These are phyloP conservation scores for Sakesphorus luctuosus DNA, from an alignment of 2,113 vertebrate species.

Conservation along the genomic window DNA sequence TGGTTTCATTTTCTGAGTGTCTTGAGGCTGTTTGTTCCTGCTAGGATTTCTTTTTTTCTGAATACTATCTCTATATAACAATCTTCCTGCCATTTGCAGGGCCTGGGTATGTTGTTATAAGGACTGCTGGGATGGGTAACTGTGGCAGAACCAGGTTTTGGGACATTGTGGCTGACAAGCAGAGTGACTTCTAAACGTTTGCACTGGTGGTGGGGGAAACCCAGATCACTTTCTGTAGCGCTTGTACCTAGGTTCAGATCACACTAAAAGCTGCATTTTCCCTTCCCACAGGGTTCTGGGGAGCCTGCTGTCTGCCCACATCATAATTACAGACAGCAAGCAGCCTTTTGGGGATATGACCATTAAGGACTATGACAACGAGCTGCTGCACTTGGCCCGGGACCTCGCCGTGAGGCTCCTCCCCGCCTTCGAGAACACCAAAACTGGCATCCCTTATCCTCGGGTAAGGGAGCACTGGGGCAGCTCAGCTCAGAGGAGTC, in stretches of 20 bases:
- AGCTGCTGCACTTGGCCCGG: slow-evolving; percentile 92
- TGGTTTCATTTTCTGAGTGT: neutral
- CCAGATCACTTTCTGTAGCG: neutral
- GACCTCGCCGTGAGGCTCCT: slow-evolving; percentile 94
- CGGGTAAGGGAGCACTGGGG: slow-evolving; percentile 76
- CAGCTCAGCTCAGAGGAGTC: fast-evolving
- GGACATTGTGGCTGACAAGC: neutral
- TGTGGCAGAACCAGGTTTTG: neutral
- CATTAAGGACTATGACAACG: slow-evolving; percentile 90
- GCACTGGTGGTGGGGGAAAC: neutral
- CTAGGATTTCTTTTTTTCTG: neutral
- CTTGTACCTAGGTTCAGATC: neutral
- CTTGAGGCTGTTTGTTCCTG: neutral
- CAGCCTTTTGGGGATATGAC: slow-evolving; percentile 94
- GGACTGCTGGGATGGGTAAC: neutral
- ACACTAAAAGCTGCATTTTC: neutral
- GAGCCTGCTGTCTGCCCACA: slow-evolving; percentile 94
- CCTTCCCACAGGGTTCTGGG: slow-evolving; percentile 86
- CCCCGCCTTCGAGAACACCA: slow-evolving; percentile 97
- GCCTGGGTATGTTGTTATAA: neutral
- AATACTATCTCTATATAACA: fast-evolving
- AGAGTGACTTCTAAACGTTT: fast-evolving
- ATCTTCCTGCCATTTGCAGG: neutral
- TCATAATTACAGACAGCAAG: slow-evolving; percentile 91
- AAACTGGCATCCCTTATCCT: slow-evolving; percentile 95